phyloP scores from a whole-genome alignment of 2,888 invertebrate genomes.

The Chloromyia formosa region DNA sequence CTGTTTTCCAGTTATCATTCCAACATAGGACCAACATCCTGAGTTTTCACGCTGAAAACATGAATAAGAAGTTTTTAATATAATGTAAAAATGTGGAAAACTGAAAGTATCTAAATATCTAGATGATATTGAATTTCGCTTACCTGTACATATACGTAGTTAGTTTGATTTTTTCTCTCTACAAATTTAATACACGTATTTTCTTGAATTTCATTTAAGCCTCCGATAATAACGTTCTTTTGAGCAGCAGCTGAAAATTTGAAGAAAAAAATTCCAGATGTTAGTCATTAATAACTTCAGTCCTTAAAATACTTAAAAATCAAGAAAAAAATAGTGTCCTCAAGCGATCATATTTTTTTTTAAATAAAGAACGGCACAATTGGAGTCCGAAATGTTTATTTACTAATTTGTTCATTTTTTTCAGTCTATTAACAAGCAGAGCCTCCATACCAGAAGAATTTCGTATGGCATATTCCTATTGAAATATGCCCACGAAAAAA shows the following conservation, averaged over 20 bases:
- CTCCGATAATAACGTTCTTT: slow-evolving; percentile 3
- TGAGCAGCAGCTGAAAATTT: not conserved
- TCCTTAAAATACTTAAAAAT: too few species aligned
- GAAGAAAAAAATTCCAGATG: not conserved
- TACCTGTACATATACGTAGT: slow-evolving; percentile 29
- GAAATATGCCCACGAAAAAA: too few species aligned
- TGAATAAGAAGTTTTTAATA: not conserved
- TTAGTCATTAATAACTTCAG: too few species aligned
- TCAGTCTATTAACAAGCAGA: too few species aligned
- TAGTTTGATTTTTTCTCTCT: not conserved
- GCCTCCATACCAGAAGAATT: too few species aligned
- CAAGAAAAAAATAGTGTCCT: too few species aligned
- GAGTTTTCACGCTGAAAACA: slow-evolving; percentile 52
- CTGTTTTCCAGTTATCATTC: slow-evolving; percentile 66
- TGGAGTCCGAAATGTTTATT: too few species aligned
- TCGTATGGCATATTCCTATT: too few species aligned
- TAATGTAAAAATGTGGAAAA: not conserved
- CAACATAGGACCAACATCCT: slow-evolving; percentile 83
- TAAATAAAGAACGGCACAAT: too few species aligned
- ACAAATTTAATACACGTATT: slow-evolving; percentile 13
- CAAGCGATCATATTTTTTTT: too few species aligned
- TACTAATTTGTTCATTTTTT: too few species aligned
- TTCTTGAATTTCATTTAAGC: slow-evolving; percentile 5
- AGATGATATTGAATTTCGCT: not conserved
- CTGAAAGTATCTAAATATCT: too few species aligned